Evolutionary conservation across 2,797 vertebrate species (phyloP), one percentile per base, ranked within the genome.

Genomic region (Gallinago nigripennis): DNA sequence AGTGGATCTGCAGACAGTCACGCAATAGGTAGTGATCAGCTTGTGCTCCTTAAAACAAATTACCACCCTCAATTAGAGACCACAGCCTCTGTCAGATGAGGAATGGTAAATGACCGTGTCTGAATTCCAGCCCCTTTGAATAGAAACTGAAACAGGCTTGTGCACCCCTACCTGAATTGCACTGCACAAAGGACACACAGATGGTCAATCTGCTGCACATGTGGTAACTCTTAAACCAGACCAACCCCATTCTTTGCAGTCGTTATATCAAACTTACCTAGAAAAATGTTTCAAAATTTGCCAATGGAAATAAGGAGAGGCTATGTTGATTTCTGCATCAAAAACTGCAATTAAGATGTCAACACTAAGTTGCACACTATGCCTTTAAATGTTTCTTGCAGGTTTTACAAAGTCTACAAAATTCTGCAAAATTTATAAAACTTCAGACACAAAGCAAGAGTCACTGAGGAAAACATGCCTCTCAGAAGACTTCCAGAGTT

Each of bases 121-220:
- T 48, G n/a, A 79, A 79, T 76, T 82, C 35, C 19, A 69, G 31
- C 3, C 23, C 37, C 20, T 50, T 16, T 21, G 35, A 81, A 71
- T 0, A 75, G n/a, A 69, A 86, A 79, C 5, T 24, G 20, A 79
- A 64, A 28, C 28, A 65, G 33, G 24, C 33, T 72, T 45, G 11
- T 5, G 51, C 14, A 35, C 18, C 61, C 53, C 37, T 57, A 50
- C 54, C 43, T 56, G 39, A 33, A 14, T 3, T 28, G 39, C 23
- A 12, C 3, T 16, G 27, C 53, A 65, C 2, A 1, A 41, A 27
- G 17, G 28, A 41, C 33, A 61, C 23, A 7, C 5, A 28, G 15
- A 70, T 8, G 31, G 43, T 39, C 31, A 33, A 21, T 27, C 37
- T 70, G 46, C 68, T 63, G 35, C 0, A 0, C 2, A 0, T 1